Base-by-base conservation (phyloP, 2,797 vertebrate species). In the Pterois miles region DNA sequence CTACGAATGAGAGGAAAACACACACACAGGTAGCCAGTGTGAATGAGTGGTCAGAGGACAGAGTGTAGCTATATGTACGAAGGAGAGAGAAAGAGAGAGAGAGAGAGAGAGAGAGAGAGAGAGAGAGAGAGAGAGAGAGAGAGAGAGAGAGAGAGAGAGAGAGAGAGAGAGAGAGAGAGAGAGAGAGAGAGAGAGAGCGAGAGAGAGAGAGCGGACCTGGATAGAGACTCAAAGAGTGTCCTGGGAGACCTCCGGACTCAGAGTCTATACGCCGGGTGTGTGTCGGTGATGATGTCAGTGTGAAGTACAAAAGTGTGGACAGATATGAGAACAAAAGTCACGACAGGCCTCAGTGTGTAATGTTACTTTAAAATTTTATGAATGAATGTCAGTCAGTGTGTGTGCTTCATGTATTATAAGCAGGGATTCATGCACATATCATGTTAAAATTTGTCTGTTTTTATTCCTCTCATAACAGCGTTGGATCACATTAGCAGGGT, bases 1-100 rank as follows among this genome's bases (percentile, higher is more conserved):
- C 83, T 75, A 78, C 88, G 88, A 93, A 88, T 86, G 85, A 89
- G 86, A 90, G 85, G 83, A 89, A 93, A 90, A 86, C 87, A 87
- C 92, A 87, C 85, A 78, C 75, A 71, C 77, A 84, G 84, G 76
- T 86, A 63, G 82, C 67, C 68, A 16, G 84, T 59, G 86, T 74
- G 87, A 71, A 83, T 74, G 84, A 86, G 68, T 81, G 65, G 70
- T 73, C 82, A 70, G 50, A 78, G 65, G 84, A 83, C 64, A 80
- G 56, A 65, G 18, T 6, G 63, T 11, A 60, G 71, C 59, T 25
- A 46, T 6, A 34, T 65, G 65, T 52, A 60, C 2, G 10, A 53
- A 59, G 16, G 65, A 22, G 43, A 73, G 58, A 73, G 62, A 78
- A 72, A 70, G 43, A 20, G 36, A 74, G 66, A 73, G 62, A 78